phyloP scores from a whole-genome alignment of 2,888 invertebrate genomes.

The Dicyrtomina minuta region DNA sequence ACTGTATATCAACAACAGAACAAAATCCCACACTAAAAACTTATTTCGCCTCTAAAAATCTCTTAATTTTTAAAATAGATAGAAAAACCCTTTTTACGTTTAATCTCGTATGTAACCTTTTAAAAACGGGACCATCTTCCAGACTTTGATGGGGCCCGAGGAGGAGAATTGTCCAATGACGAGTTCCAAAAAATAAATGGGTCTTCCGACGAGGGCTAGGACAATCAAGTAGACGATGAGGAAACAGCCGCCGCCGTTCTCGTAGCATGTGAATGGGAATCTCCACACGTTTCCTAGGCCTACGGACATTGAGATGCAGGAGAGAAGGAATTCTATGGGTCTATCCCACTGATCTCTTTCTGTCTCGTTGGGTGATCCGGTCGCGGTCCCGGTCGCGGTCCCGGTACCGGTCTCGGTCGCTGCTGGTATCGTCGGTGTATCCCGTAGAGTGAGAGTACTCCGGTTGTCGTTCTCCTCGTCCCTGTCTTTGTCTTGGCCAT shows the following conservation, averaged over 20 bases:
- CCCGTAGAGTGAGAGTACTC: no score
- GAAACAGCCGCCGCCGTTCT: slow-evolving; percentile 70
- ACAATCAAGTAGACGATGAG: slow-evolving; percentile 68
- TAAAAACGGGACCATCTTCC: slow-evolving; percentile 56
- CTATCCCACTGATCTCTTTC: slow-evolving; percentile 62
- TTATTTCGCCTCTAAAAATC: no score
- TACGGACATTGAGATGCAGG: slow-evolving; percentile 64
- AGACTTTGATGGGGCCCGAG: slow-evolving; percentile 66
- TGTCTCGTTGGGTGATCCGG: no score
- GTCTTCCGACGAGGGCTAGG: no score
- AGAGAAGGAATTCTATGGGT: slow-evolving; percentile 67
- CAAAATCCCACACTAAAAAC: no score
- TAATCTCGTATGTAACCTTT: no score
- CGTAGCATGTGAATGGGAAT: slow-evolving; percentile 67
- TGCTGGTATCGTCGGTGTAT: neutral
- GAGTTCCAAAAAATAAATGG: slow-evolving; percentile 82
- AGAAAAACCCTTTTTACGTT: no score
- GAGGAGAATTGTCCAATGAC: slow-evolving; percentile 79
- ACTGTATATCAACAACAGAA: no score
- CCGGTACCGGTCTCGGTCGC: neutral
- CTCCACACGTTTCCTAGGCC: slow-evolving; percentile 54
- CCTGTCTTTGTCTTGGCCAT: neutral
- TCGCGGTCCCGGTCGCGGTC: slow-evolving; percentile 57
- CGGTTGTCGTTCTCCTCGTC: no score
- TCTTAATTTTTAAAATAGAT: no score